Base-by-base conservation (phyloP, 1,140 invertebrate species). In the Nasonia longicornis region DNA sequence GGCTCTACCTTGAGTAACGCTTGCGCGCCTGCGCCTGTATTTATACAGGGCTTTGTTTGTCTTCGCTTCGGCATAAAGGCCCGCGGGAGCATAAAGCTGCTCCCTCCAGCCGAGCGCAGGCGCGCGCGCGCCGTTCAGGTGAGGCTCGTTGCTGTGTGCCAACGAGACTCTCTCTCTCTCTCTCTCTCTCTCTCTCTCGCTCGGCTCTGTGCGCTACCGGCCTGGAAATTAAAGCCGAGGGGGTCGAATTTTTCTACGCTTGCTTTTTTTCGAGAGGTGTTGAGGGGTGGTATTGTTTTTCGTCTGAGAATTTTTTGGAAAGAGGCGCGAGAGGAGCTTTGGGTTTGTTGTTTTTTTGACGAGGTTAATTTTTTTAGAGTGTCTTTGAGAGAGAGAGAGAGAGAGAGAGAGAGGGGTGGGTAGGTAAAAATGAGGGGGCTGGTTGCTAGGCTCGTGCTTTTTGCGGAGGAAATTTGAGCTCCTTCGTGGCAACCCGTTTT, bases 11-110 rank as follows among this genome's bases (percentile, higher is more conserved):
- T 85, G 83, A 72, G 81, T 84, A 84, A 85, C 84, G 64, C 64
- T 31, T 31, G 64, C 16, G 52, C 71, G 83, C 82, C 83, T 82
- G 84, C 84, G 83, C 81, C 82, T 83, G 81, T 86, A 85, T 87
- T 86, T 86, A 86, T 86, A 82, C 83, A 82, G 67, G 81, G 85
- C 86, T 86, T 86, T 87, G 84, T 86, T 87, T 86, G 86, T 86
- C 84, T 85, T 86, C 84, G 82, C 85, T 84, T 84, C 80, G 82
- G 84, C 80, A 85, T 85, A 86, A 85, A 86, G 83, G 78, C 82
- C 73, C 63, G 64, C 64, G 77, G 73, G 80, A 83, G 83, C 76
- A 83, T 73, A 83, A 73, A 80, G 70, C 70, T 38, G 70, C 70
- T 38, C 58, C 26, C 45, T 14, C 12, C 22, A 10, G 52, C 52